phyloP scores from a whole-genome alignment of 1,140 invertebrate species.

The Pseudomyrmex concolor region DNA sequence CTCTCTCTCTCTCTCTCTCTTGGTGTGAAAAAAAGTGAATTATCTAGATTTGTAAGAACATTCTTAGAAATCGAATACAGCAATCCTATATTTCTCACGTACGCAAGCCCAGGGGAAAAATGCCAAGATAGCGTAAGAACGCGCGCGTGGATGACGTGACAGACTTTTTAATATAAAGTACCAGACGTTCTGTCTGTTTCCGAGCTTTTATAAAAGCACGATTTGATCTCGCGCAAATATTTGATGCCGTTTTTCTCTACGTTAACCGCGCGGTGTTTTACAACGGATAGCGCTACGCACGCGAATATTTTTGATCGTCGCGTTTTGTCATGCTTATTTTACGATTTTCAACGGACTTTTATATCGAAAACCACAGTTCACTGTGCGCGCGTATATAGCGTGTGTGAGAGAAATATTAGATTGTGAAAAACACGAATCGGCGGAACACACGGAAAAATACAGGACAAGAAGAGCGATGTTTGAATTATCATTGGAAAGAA shows the following conservation, averaged over 20 bases:
- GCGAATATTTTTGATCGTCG: slow-evolving; percentile 24
- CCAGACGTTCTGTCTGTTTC: slow-evolving; percentile 62
- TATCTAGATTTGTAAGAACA: slow-evolving; percentile 43
- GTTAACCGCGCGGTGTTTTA: slow-evolving; percentile 3
- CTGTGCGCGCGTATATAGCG: not conserved
- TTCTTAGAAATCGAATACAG: not conserved
- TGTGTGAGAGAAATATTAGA: slow-evolving; percentile 32
- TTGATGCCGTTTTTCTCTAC: not conserved
- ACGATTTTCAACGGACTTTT: slow-evolving; percentile 36
- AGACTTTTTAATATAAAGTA: slow-evolving; percentile 79
- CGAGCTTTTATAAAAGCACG: slow-evolving; percentile 41
- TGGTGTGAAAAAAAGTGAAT: not conserved
- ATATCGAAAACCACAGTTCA: not conserved
- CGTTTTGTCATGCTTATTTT: slow-evolving; percentile 37
- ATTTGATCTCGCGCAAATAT: slow-evolving; percentile 31
- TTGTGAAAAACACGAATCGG: slow-evolving; percentile 22
- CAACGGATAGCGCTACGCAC: not conserved
- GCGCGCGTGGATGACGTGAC: slow-evolving; percentile 29
- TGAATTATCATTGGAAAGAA: not conserved
- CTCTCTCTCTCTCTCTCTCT: not conserved
- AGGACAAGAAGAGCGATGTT: not conserved
- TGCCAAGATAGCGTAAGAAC: slow-evolving; percentile 17
- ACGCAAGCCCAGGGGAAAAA: slow-evolving; percentile 28
- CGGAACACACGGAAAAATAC: not conserved
- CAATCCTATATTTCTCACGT: not conserved